phyloP scores from a whole-genome alignment of 1,140 invertebrate species.

The Dinothrombium tinctorium region DNA sequence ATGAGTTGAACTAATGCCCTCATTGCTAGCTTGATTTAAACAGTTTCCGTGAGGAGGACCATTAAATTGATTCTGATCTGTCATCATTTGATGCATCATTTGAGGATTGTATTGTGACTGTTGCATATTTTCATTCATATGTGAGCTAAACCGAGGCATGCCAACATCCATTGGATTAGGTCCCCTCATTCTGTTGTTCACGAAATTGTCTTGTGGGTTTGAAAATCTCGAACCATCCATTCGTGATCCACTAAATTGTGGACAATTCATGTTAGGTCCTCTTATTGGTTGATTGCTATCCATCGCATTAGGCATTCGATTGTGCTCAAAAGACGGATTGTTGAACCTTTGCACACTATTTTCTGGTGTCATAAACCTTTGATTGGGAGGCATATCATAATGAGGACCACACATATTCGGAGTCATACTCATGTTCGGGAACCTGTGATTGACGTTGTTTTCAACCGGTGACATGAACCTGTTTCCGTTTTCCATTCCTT shows the following conservation, averaged over 20 bases:
- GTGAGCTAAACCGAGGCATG: neutral
- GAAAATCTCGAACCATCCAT: no score
- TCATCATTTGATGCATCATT: neutral
- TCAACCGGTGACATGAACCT: conserved; percentile 3
- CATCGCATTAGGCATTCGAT: conserved; percentile 1
- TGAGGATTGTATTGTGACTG: conserved; percentile 1
- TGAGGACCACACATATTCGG: neutral
- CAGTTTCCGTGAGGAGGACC: conserved; percentile 1
- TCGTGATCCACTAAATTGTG: no score
- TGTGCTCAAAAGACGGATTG: neutral
- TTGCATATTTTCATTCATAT: neutral
- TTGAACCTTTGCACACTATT: neutral
- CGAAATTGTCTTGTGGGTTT: no score
- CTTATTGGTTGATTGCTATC: no score
- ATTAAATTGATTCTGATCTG: neutral
- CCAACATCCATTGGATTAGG: neutral
- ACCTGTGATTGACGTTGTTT: no score
- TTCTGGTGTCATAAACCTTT: conserved; percentile 2
- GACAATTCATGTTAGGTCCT: no score
- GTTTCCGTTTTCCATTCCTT: conserved; percentile 1
- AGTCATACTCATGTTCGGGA: no score
- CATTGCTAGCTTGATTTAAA: neutral
- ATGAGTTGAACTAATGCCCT: conserved; percentile 10
- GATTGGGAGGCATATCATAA: conserved; percentile 4
- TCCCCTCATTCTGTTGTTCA: no score